Conservation (phyloP, 1,140 invertebrate species). For the Antheraea mylitta region DNA sequence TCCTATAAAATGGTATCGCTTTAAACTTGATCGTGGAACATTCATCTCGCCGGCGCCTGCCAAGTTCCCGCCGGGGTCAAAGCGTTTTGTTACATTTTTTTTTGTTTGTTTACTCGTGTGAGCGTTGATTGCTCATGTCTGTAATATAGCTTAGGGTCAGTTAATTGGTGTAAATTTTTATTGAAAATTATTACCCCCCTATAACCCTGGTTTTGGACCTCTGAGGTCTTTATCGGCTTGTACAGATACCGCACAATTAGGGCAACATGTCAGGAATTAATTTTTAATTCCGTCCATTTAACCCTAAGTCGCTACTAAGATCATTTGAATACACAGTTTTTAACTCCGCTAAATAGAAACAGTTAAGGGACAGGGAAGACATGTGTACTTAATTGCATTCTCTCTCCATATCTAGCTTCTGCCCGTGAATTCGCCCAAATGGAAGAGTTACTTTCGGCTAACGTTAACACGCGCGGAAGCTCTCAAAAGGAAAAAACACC, state of each 20-base stretch:
- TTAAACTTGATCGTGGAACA: not conserved
- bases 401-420: too few relatives aligned
- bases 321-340: too few relatives aligned
- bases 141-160: conserved; percentile 67
- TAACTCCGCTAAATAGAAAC: too few relatives aligned
- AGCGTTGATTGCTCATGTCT: conserved; percentile 56
- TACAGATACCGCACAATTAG: not conserved
- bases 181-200: conserved; percentile 58
- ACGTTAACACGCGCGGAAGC: too few relatives aligned
- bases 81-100: conserved; percentile 47
- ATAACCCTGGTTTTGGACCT: not conserved
- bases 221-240: not conserved
- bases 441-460: too few relatives aligned
- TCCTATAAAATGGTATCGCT: not conserved
- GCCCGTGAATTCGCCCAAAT: too few relatives aligned
- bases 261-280: too few relatives aligned
- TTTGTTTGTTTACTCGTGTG: conserved; percentile 52
- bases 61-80: conserved; percentile 48
- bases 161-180: conserved; percentile 74
- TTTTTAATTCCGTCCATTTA: too few relatives aligned
- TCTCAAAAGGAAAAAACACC: too few relatives aligned
- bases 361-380: too few relatives aligned
- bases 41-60: conserved; percentile 42
- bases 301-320: too few relatives aligned
- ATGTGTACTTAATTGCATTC: too few relatives aligned